These are phyloP conservation scores for Dermolepida albohirtum DNA, from an alignment of 2,888 invertebrate genomes.

Conservation along the genomic window DNA sequence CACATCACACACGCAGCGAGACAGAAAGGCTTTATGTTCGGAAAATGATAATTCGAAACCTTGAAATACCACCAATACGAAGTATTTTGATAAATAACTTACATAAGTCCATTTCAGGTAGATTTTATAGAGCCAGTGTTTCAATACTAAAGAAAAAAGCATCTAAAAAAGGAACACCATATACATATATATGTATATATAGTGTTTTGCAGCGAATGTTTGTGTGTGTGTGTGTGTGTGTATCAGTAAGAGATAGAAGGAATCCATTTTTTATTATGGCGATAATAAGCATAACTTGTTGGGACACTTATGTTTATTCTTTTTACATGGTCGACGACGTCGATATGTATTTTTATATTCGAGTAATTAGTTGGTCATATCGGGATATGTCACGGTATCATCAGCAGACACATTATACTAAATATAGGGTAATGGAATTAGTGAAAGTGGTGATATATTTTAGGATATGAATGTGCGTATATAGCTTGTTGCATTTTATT, in stretches of 20 bases:
- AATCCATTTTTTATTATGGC: slow-evolving; percentile 32
- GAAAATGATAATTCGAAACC: slow-evolving; percentile 59
- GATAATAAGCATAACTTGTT: slow-evolving; percentile 32
- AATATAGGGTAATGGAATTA: too few relatives aligned
- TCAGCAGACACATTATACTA: too few relatives aligned
- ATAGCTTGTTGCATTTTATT: not conserved
- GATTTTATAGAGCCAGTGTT: slow-evolving; percentile 55
- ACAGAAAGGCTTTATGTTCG: slow-evolving; percentile 47
- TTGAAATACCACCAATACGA: slow-evolving; percentile 57
- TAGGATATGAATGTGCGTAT: not conserved
- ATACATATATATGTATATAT: too few relatives aligned
- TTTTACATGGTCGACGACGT: not conserved
- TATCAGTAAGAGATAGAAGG: slow-evolving; percentile 2
- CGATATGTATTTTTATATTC: not conserved
- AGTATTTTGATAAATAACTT: slow-evolving; percentile 60
- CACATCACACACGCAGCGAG: not conserved
- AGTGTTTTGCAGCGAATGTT: slow-evolving; percentile 18
- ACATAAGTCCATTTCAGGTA: slow-evolving; percentile 56
- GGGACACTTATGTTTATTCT: slow-evolving; percentile 19
- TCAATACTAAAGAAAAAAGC: not conserved
- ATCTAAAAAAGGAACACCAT: slow-evolving; percentile 47
- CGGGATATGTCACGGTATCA: too few relatives aligned
- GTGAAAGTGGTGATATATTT: too few relatives aligned
- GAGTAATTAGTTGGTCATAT: too few relatives aligned
- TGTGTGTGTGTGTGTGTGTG: too few relatives aligned